These are phyloP conservation scores for Trogon surrucura DNA, from an alignment of 2,113 vertebrate genomes.

Conservation along the genomic window DNA sequence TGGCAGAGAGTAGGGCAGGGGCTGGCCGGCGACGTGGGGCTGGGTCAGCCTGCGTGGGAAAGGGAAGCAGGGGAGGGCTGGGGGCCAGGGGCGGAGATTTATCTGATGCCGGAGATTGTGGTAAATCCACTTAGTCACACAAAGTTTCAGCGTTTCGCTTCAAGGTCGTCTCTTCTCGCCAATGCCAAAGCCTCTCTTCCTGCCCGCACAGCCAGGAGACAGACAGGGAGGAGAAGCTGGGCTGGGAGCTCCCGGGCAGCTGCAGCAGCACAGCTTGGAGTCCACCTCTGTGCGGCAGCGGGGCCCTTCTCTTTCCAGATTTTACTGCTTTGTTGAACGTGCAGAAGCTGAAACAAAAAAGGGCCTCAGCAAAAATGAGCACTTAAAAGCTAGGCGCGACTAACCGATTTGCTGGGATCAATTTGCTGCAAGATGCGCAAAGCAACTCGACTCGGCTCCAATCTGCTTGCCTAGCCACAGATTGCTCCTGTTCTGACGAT, in stretches of 20 bases:
- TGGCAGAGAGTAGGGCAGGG: neutral
- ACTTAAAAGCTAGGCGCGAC: neutral
- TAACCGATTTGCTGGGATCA: constrained; percentile 3
- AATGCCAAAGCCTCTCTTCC: neutral
- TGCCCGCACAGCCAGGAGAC: neutral
- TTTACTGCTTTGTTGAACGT: neutral
- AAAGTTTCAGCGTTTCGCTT: neutral
- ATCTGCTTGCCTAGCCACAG: neutral
- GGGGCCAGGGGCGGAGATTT: neutral
- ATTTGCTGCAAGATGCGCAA: neutral
- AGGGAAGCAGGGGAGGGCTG: constrained; percentile 34
- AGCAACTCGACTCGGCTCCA: neutral
- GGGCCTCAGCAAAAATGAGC: neutral
- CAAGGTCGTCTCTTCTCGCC: neutral
- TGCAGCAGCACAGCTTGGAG: neutral
- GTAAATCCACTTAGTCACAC: constrained; percentile 16
- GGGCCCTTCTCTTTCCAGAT: neutral
- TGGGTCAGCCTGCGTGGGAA: constrained; percentile 31
- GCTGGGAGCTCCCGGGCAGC: neutral
- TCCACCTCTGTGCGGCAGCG: rapidly evolving
- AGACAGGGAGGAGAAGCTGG: neutral
- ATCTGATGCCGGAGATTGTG: neutral
- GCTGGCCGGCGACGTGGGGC: rapidly evolving
- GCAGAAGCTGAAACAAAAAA: neutral
- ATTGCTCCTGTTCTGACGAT: neutral